A percentile compares a stretch with the other conserved stretches of the same genome.
Conservation (phyloP, 1,140 invertebrate species). For the Trachymyrmex cornetzi region DNA sequence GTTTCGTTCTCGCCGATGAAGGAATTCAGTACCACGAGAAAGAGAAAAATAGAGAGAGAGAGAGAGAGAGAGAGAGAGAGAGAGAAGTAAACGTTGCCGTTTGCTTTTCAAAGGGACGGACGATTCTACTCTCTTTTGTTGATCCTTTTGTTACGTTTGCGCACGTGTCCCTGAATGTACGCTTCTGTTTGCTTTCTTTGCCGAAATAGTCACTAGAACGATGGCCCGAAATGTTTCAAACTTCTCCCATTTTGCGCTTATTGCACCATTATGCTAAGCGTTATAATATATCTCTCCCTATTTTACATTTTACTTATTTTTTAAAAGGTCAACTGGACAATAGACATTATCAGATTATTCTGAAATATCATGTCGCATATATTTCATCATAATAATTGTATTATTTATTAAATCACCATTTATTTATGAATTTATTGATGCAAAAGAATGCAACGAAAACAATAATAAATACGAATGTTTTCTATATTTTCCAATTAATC, state of each 20-base stretch:
- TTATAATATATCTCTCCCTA: neutral
- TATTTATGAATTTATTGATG: slow-evolving; percentile 3
- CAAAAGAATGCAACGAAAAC: neutral
- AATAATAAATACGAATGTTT: neutral
- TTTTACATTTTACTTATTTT: slow-evolving; percentile 5
- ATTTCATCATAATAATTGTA: neutral
- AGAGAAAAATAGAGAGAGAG: too few species aligned
- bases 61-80: neutral
- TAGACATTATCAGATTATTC: neutral
- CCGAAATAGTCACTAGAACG: neutral
- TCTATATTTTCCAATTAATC: neutral
- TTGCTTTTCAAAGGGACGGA: slow-evolving; percentile 51
- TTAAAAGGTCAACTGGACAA: neutral
- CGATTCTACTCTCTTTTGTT: slow-evolving; percentile 40
- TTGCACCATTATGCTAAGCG: neutral
- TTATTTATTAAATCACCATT: neutral
- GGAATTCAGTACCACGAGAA: slow-evolving; percentile 21
- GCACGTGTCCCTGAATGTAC: slow-evolving; percentile 12
- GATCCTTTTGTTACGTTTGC: slow-evolving; percentile 37
- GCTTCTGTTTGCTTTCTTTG: slow-evolving; percentile 28
- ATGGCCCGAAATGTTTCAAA: slow-evolving; percentile 25
- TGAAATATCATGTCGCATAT: neutral
- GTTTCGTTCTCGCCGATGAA: slow-evolving; percentile 3
- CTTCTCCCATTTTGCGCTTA: slow-evolving; percentile 13
- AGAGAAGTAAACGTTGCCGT: slow-evolving; percentile 24